Percentiles rank a stretch among this genome's conserved stretches.
phyloP scores from a whole-genome alignment of 2,888 invertebrate genomes.

The Drosophila gaucha region DNA sequence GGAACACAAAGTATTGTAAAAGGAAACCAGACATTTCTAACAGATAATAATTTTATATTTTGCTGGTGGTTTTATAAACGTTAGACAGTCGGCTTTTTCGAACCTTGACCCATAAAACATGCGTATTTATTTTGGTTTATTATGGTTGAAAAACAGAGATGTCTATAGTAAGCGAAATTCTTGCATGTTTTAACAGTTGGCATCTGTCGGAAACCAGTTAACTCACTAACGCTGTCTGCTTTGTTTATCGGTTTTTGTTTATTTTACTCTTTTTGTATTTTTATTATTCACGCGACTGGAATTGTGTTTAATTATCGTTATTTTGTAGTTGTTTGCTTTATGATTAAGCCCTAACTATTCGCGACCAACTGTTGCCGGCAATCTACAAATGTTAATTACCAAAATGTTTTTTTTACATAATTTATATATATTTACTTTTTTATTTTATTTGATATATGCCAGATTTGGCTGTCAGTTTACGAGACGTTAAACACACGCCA shows the following conservation, averaged over 20 bases:
- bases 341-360: constrained; percentile 7
- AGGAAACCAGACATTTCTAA: background rate
- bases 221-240: constrained; percentile 1
- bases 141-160: background rate
- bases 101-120: constrained; percentile 26
- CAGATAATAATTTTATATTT: background rate
- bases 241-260: constrained; percentile 6
- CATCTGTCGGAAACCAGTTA: background rate
- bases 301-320: constrained; percentile 3
- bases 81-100: background rate
- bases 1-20: background rate
- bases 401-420: background rate
- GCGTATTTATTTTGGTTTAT: background rate
- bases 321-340: constrained; percentile 15
- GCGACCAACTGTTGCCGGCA: constrained; percentile 16
- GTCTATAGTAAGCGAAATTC: background rate
- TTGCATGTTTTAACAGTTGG: constrained; percentile 8
- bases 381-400: constrained; percentile 1
- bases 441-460: background rate
- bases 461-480: constrained; percentile 9
- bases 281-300: constrained; percentile 15
- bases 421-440: constrained; percentile 21
- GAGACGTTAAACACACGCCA: constrained; percentile 27
- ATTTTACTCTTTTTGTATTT: background rate
- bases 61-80: background rate